Evolutionary conservation across 2,113 vertebrate genomes (phyloP).

Genomic region (Perognathus longimembris): DNA sequence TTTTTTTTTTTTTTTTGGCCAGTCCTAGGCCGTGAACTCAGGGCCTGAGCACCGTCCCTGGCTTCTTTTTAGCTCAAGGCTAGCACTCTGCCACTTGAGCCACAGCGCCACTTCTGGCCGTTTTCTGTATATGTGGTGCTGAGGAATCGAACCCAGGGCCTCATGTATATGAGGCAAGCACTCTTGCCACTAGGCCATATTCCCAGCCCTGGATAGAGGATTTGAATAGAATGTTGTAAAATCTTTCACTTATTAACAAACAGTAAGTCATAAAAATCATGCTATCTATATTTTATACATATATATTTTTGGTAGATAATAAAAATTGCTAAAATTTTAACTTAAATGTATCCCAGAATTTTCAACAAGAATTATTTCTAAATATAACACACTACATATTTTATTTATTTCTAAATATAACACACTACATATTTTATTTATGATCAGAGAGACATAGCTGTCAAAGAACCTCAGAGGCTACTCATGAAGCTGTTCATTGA

Average conservation of each 20-base stretch:
- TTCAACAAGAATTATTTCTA: neutral
- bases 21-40: too few species aligned
- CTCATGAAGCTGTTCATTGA: neutral
- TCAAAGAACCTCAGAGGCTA: neutral
- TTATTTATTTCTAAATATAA: neutral
- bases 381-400: neutral
- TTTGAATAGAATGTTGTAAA: neutral
- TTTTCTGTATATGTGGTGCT: too few species aligned
- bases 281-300: neutral
- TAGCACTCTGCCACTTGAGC: too few species aligned
- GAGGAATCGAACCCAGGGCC: too few species aligned
- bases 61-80: too few species aligned
- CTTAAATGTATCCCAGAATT: slow-evolving; percentile 24
- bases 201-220: neutral
- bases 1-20: too few species aligned
- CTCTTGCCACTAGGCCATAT: too few species aligned
- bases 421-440: neutral
- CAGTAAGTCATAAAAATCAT: slow-evolving; percentile 1
- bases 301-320: neutral
- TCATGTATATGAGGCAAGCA: too few species aligned
- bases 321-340: neutral
- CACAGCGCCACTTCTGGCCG: too few species aligned
- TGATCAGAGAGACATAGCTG: neutral
- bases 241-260: neutral
- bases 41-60: too few species aligned